Evolutionary conservation across 2,888 invertebrate genomes (phyloP), one percentile per base, ranked within the genome.

Genomic region (Cheilosia scutellata): DNA sequence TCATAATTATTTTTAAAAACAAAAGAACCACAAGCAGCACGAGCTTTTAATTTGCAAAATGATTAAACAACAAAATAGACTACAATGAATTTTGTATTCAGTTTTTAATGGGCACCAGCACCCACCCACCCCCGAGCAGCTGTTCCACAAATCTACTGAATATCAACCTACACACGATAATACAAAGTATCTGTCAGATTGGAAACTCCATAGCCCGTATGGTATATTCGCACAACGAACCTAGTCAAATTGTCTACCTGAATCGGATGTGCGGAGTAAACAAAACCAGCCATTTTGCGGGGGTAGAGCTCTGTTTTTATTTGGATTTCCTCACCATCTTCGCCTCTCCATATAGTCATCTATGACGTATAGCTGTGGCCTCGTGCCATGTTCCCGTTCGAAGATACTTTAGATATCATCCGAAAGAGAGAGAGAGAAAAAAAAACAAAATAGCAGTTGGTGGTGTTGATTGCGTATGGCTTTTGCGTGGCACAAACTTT

Each of bases 241-340:
- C 57, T 51, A 84, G 84, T 75, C 84, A 60, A 70, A 80, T 44
- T 75, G 84, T 84, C 84, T 84, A 84, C 84, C 84, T 75, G 83
- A 2, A 65, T 71, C 82, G 74, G 74, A 65, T 79, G 75, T 84
- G 70, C 53, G 55, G 55, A 63, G 42, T 71, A 76, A 25, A 40
- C 40, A 47, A 57, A 27, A 51, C 51, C 16, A 60, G 58, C 60
- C 16, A 37, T 37, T 70, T 75, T 75, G 80, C 55, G 80, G 80
- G 84, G 80, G 75, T 47, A 44, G 68, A 42, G 37, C 31, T 60
- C 55, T 51, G 58, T 53, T 58, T 44, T 47, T 63, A 44, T 25
- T 33, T 55, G 42, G 47, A 66, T 74, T 68, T 74, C 68, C 68
- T 68, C 55, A 42, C 74, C 42, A 80, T 68, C 74, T 79, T 63